Evolutionary conservation across 2,113 vertebrate genomes (phyloP), one percentile per base, ranked within the genome.

Genomic region (Nesoenas mayeri): DNA sequence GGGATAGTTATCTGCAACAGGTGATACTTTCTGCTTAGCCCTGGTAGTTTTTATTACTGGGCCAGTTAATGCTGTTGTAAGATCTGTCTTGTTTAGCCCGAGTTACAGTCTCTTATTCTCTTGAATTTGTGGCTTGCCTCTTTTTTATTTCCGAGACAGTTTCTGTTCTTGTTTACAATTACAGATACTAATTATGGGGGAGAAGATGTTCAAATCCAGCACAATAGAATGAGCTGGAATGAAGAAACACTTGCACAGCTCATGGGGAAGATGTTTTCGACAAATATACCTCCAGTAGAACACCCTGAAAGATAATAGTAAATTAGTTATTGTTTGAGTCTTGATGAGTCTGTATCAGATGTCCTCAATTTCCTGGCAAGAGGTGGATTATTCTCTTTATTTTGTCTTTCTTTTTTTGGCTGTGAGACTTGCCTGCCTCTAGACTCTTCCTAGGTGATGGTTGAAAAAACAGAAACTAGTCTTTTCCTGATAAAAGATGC

Each of bases 81-180:
- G 34, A 53, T 95, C 4, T 64, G 1, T 72, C 40, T 89, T 58
- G 26, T 78, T 83, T 79, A 79, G 24, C 31, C 54, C 1, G 2
- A 89, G 44, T 85, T 91, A 36, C 28, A 62, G 32, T 89, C 32
- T 89, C 26, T 72, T 85, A 75, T 29, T 91, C 34, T 14, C 62
- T 85, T 84, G 57, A 75, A 92, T 95, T 79, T 70, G 36, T 91
- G 58, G 44, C 53, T 79, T 87, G 65, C 38, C 10, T 47, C 44
- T 62, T 61, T 84, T 66, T 81, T 38, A 78, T 93, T 95, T 94
- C 77, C 7, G 4, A 89, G 79, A 48, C 18, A 61, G 34, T 75
- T 95, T 95, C 86, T 94, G 65, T 92, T 94, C 84, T 85, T 97
- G 58, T 95, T 95, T 93, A 85, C 91, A 85, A 72, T 87, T 92